A percentile compares a stretch with the other conserved stretches of the same genome.
These are phyloP conservation scores for Mechanitis messenoides DNA, from an alignment of 2,888 invertebrate species.

Conservation along the genomic window DNA sequence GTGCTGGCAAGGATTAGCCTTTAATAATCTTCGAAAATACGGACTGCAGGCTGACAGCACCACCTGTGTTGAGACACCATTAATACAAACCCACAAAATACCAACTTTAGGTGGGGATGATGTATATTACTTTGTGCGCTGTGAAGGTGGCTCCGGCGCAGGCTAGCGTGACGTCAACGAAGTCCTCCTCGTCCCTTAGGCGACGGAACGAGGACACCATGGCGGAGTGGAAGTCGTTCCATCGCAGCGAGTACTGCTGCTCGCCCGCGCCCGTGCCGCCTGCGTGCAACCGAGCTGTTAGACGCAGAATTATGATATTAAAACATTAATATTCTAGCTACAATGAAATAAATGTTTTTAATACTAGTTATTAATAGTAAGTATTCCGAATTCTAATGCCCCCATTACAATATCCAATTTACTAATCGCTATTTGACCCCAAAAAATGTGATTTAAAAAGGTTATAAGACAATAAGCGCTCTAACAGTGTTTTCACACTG, in stretches of 20 bases:
- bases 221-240: conserved; percentile 96
- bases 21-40: conserved; percentile 90
- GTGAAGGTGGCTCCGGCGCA: conserved; percentile 93
- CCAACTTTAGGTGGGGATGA: neutral
- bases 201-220: conserved; percentile 93
- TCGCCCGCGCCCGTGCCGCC: conserved; percentile 73
- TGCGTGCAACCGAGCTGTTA: conserved; percentile 37
- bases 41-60: conserved; percentile 96
- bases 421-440: too few species aligned
- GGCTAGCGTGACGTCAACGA: conserved; percentile 94
- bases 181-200: conserved; percentile 92
- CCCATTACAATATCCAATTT: too few species aligned
- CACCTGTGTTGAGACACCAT: conserved; percentile 42
- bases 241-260: conserved; percentile 94
- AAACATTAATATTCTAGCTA: too few species aligned
- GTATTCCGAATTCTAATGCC: too few species aligned
- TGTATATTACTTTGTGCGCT: conserved; percentile 84
- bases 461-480: too few species aligned
- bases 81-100: neutral
- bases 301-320: too few species aligned
- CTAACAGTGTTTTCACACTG: too few species aligned
- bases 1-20: conserved; percentile 93
- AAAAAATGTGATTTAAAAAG: too few species aligned
- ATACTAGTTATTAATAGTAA: too few species aligned
- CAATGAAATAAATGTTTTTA: too few species aligned